A percentile compares a stretch with the other conserved stretches of the same genome.
Evolutionary conservation across 1,140 invertebrate species (phyloP).

Genomic region (Drosophila jambulina): DNA sequence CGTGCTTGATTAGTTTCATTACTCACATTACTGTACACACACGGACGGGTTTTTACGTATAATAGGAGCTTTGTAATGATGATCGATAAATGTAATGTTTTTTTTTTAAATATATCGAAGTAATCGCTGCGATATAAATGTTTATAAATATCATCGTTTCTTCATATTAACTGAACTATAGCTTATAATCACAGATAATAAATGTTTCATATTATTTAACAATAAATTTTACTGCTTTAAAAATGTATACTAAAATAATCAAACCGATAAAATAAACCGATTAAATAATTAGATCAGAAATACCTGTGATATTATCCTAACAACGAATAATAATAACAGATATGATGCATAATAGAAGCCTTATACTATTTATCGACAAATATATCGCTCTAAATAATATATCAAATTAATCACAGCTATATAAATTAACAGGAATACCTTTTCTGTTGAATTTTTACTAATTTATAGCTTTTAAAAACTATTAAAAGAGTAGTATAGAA

Average conservation of each 20-base stretch:
- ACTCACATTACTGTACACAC: conserved; percentile 44
- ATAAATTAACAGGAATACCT: background rate
- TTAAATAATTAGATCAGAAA: too few species aligned
- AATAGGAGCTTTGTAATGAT: too few species aligned
- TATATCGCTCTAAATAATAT: background rate
- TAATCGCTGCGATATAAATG: background rate
- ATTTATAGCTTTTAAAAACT: background rate
- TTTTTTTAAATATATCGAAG: background rate
- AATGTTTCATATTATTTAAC: too few species aligned
- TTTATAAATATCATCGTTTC: background rate
- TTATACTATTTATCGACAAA: background rate
- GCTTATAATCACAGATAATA: too few species aligned
- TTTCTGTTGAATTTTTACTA: background rate
- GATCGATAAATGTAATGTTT: background rate
- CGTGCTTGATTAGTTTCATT: conserved; percentile 69
- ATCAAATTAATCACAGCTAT: background rate
- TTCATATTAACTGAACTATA: background rate
- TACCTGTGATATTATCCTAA: too few species aligned
- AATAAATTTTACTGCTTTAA: background rate
- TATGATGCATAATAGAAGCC: too few species aligned
- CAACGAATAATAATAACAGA: too few species aligned
- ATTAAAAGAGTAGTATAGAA: background rate
- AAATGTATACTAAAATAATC: background rate
- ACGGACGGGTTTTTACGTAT: background rate
- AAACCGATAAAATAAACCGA: too few species aligned